Conservation (phyloP, 1,140 invertebrate genomes). For the Teleogryllus occipitalis region DNA sequence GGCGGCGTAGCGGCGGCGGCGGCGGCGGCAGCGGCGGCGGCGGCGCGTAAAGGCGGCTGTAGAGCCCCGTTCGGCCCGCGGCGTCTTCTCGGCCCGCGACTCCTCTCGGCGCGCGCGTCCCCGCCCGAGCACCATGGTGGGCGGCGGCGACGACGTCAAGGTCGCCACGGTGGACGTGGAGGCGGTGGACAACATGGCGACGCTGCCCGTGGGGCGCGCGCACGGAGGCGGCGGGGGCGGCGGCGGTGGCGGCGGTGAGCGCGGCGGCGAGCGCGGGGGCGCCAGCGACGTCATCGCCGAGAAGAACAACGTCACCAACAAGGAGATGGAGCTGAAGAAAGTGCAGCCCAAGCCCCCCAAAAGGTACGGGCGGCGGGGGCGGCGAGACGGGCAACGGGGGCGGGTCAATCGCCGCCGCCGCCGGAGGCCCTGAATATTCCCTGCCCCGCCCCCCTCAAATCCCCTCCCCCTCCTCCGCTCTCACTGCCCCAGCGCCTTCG, state of each 20-base stretch:
- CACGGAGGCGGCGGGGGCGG: conserved; percentile 45
- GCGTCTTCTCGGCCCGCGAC: no score
- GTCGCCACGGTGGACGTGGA: conserved; percentile 71
- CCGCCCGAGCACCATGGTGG: conserved; percentile 41
- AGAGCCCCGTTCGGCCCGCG: neutral
- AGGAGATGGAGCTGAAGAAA: conserved; percentile 78
- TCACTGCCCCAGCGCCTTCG: no score
- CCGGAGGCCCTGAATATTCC: no score
- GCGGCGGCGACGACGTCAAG: conserved; percentile 67
- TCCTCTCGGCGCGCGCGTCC: neutral
- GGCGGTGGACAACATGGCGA: conserved; percentile 74
- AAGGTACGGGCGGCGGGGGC: conserved; percentile 47
- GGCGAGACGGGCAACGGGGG: neutral
- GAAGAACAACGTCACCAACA: conserved; percentile 71
- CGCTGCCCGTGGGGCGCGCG: conserved; percentile 55
- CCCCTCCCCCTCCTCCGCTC: no score
- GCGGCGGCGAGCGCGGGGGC: conserved; percentile 18
- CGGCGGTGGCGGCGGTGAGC: conserved; percentile 38
- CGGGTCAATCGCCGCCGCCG: neutral
- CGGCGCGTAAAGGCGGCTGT: neutral
- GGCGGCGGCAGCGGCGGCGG: neutral
- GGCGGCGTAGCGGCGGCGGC: neutral
- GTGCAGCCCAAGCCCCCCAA: conserved; percentile 70
- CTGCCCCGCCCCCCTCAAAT: no score
- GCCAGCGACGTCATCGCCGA: conserved; percentile 53